Percentiles rank a stretch among this genome's conserved stretches.
These are phyloP conservation scores for Ahaetulla prasina DNA, from an alignment of 2,113 vertebrate species.

Conservation along the genomic window DNA sequence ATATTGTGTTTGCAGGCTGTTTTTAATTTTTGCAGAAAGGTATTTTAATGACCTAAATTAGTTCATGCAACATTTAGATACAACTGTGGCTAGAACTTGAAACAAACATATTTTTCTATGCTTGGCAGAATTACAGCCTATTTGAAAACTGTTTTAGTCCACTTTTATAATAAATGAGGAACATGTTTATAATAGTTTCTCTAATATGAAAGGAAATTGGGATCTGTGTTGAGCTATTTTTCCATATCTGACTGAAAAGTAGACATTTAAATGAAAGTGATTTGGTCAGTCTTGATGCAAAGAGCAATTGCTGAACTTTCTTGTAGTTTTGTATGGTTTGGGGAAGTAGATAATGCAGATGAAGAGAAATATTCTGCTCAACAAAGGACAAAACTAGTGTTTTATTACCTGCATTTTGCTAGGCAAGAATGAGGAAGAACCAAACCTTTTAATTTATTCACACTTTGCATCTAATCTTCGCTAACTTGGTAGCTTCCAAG, in stretches of 20 bases:
- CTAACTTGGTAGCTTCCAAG: not conserved
- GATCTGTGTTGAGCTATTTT: conserved; percentile 5
- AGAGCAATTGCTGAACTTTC: not conserved
- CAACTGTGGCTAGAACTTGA: not conserved
- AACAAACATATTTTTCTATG: not conserved
- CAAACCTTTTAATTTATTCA: not conserved
- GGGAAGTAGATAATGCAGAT: not conserved
- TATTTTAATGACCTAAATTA: not conserved
- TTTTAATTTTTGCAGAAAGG: not conserved
- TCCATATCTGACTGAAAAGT: not conserved
- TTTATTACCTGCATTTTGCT: not conserved
- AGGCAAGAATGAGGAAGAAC: not conserved
- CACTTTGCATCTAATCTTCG: not conserved
- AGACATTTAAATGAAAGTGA: not conserved
- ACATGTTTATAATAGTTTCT: not conserved
- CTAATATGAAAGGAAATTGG: not conserved
- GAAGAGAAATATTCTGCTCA: not conserved
- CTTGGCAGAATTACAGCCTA: not conserved
- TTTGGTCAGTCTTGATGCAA: not conserved
- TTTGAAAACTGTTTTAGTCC: not conserved
- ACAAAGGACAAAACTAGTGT: not conserved
- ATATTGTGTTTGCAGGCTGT: not conserved
- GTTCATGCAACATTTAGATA: not conserved
- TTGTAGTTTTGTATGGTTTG: not conserved
- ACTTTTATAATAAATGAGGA: conserved; percentile 8